Evolutionary conservation across 1,140 invertebrate genomes (phyloP), one percentile per base, ranked within the genome.

Genomic region (Anoplophora glabripennis): DNA sequence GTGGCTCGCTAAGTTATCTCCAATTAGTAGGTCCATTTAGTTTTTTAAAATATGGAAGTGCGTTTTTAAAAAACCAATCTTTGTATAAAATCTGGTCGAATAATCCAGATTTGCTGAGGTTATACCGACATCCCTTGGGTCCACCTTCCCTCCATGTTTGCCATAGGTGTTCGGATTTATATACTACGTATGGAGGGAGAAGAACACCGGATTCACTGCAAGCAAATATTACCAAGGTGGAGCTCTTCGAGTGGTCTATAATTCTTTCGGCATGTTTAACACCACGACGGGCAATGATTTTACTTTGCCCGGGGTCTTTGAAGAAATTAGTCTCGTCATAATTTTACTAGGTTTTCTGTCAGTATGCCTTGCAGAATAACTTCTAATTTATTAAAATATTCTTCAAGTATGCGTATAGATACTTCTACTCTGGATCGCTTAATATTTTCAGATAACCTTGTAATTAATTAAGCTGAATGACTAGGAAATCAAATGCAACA

Each of bases 151-250:
- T 36, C 33, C 55, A 57, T 9, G 28, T 36, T 35, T 34, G 11
- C 7, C 33, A 38, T 8, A 51, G 7, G 35, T 57, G 55, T 37
- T 49, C 28, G 4, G 45, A 10, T 17, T 55, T 55, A 21, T 55
- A 47, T 10, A 55, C 42, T 34, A 55, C n/a, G 28, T 55, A 40
- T 18, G 41, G 46, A n/a, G 45, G 55, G 14, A 57, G 12, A 9
- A 58, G 7, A 42, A 38, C 38, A 5, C 46, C 36, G n/a, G 18
- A 33, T 41, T 7, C 48, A 44, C 14, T 40, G 14, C 40, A n/a
- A 28, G 48, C 52, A 51, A 58, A 52, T 37, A 58, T 58, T 12
- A 58, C 48, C n/a, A 33, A 42, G 33, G 37, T 58, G 12, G 17
- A 37, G 17, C 21, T 8, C 17, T 58, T 58, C 7, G 36, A 40